phyloP scores from a whole-genome alignment of 2,888 invertebrate genomes.

The Beris chalybata region DNA sequence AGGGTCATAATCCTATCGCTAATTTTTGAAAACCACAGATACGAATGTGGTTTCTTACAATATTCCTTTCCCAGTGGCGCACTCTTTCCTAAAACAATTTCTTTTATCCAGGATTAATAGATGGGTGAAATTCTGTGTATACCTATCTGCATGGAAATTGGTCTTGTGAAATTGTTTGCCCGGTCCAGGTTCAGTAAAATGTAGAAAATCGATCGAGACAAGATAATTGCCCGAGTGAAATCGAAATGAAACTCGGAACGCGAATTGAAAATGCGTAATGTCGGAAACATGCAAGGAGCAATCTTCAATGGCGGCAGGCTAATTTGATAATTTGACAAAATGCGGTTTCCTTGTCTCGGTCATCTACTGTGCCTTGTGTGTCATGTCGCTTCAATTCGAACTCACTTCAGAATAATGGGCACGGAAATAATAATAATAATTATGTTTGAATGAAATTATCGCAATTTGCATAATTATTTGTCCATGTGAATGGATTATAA shows the following conservation, averaged over 20 bases:
- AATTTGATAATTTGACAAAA: conserved; percentile 34
- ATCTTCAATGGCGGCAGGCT: conserved; percentile 25
- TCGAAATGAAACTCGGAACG: conserved; percentile 26
- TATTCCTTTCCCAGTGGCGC: not conserved
- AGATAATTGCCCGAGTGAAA: conserved; percentile 30
- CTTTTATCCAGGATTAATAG: conserved; percentile 10
- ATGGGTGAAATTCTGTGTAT: too few relatives aligned
- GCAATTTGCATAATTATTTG: conserved; percentile 6
- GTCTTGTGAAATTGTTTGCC: not conserved
- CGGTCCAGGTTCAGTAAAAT: not conserved
- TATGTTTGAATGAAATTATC: not conserved
- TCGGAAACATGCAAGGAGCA: conserved; percentile 24
- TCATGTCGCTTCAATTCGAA: not conserved
- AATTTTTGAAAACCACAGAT: conserved; percentile 32
- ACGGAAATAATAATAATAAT: conserved; percentile 6
- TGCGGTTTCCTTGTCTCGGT: conserved; percentile 18
- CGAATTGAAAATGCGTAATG: conserved; percentile 21
- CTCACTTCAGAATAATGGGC: conserved; percentile 19
- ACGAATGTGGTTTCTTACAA: not conserved
- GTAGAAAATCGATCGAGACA: conserved; percentile 19
- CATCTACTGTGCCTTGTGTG: conserved; percentile 6
- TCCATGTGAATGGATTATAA: not conserved
- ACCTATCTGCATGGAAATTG: conserved; percentile 1
- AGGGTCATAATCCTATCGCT: not conserved
- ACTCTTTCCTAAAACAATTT: not conserved